These are phyloP conservation scores for Phymastichus coffea DNA, from an alignment of 1,140 invertebrate genomes.

Conservation along the genomic window DNA sequence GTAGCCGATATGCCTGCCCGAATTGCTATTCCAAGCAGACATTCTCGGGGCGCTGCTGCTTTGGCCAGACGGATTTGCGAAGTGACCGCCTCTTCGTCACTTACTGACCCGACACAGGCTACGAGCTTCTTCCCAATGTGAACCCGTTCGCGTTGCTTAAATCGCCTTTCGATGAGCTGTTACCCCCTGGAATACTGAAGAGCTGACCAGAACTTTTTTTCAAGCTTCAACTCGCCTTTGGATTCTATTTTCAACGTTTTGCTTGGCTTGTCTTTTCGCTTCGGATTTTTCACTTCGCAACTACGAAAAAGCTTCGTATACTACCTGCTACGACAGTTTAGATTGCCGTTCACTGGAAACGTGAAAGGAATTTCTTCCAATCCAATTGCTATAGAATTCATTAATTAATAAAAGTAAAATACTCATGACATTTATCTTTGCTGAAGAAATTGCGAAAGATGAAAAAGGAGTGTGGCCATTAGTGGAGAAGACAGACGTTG, in stretches of 20 bases:
- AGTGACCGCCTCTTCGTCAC: slow-evolving; percentile 43
- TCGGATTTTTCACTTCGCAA: too few relatives aligned
- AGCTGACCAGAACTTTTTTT: slow-evolving; percentile 10
- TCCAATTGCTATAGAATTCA: too few relatives aligned
- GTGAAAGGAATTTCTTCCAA: too few relatives aligned
- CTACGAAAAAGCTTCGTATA: too few relatives aligned
- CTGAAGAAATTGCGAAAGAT: too few relatives aligned
- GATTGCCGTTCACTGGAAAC: too few relatives aligned
- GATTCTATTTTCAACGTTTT: slow-evolving; percentile 10
- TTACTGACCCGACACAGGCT: slow-evolving; percentile 30
- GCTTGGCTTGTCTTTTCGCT: background rate
- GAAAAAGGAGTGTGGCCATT: background rate
- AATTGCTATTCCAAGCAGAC: slow-evolving; percentile 52
- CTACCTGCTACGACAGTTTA: too few relatives aligned
- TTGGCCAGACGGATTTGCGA: slow-evolving; percentile 57
- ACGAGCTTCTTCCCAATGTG: too few relatives aligned
- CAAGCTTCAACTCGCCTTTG: background rate
- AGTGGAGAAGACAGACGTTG: slow-evolving; percentile 30
- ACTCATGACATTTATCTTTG: too few relatives aligned
- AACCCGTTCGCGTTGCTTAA: slow-evolving; percentile 50
- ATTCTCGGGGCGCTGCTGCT: slow-evolving; percentile 31
- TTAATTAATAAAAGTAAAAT: slow-evolving; percentile 34
- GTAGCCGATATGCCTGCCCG: slow-evolving; percentile 55
- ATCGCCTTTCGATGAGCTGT: slow-evolving; percentile 47
- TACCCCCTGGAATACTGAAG: slow-evolving; percentile 41